Base-by-base conservation (phyloP, 2,113 vertebrate genomes). In the Labeo rohita region DNA sequence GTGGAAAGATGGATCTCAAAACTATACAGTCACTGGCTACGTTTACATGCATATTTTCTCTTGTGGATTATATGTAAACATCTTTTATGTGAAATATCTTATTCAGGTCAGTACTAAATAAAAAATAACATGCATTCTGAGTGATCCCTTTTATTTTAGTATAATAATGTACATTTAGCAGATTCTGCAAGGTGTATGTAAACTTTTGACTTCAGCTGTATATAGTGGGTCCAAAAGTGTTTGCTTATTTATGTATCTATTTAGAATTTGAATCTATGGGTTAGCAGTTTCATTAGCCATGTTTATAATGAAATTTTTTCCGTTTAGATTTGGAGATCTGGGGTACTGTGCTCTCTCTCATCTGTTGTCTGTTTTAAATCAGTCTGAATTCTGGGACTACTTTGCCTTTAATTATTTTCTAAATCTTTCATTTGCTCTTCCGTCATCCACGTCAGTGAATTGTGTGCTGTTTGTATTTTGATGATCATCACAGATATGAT, bases 381-480 rank as follows among this genome's bases (percentile, higher is more conserved):
- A 75, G 72, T 84, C 39, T 84, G 72, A 16, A 75, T 15, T 66
- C 10, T 52, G 59, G 16, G 73, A 85, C 36, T 50, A 28, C 52
- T 85, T 77, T 65, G 56, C 1, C 45, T 85, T 28, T 13, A 8
- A 36, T 77, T 66, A 52, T 75, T 66, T 85, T 45, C 7, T 34
- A 28, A 50, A 36, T 9, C 45, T 50, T 85, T 77, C 45, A 18
- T 76, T 75, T 50, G 23, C 3, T 16, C 9, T 39, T 6, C 28
- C 16, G 5, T 12, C 68, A 79, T 84, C 50, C 18, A 61, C 56
- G 50, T 63, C 10, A 8, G 83, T 50, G 28, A 16, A 11, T 50
- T 77, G 15, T 77, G 73, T 85, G 6, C 16, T 84, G 28, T 10
- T 52, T 34, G 12, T 81, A 28, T 81, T 81, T 81, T 81, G 61